These are phyloP conservation scores for Andrena haemorrhoa DNA, from an alignment of 2,888 invertebrate genomes.

Conservation along the genomic window DNA sequence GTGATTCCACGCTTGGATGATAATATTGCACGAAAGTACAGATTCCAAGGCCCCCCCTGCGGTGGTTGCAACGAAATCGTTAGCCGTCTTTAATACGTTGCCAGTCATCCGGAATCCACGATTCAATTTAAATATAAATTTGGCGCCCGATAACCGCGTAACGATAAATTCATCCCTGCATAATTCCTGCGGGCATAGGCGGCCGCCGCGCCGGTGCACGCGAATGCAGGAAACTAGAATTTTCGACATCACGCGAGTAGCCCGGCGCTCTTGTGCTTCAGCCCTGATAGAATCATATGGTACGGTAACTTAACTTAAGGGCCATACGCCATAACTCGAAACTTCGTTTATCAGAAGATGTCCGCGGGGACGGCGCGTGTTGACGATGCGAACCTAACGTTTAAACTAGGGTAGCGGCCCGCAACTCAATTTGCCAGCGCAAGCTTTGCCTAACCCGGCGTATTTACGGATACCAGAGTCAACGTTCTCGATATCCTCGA, in stretches of 20 bases:
- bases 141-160: conserved; percentile 11
- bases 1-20: conserved; percentile 14
- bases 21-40: conserved; percentile 25
- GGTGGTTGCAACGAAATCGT: conserved; percentile 21
- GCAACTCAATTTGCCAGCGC: conserved; percentile 74
- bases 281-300: conserved; percentile 51
- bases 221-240: conserved; percentile 27
- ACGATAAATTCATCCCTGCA: conserved; percentile 29
- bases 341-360: conserved; percentile 68
- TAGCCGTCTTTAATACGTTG: conserved; percentile 25
- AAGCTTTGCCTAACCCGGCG: conserved; percentile 58
- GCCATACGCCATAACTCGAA: conserved; percentile 55
- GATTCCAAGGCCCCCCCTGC: background rate
- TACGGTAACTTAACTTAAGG: conserved; percentile 57
- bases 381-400: conserved; percentile 74
- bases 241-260: conserved; percentile 35
- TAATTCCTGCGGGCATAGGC: background rate
- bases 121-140: conserved; percentile 29
- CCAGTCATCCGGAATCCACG: conserved; percentile 16
- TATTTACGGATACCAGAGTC: conserved; percentile 63
- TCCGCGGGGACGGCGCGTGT: conserved; percentile 61
- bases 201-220: conserved; percentile 10
- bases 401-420: conserved; percentile 67
- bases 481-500: conserved; percentile 50
- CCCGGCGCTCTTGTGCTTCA: conserved; percentile 12